Conservation (phyloP, 2,888 invertebrate species). For the Andrena haemorrhoa region DNA sequence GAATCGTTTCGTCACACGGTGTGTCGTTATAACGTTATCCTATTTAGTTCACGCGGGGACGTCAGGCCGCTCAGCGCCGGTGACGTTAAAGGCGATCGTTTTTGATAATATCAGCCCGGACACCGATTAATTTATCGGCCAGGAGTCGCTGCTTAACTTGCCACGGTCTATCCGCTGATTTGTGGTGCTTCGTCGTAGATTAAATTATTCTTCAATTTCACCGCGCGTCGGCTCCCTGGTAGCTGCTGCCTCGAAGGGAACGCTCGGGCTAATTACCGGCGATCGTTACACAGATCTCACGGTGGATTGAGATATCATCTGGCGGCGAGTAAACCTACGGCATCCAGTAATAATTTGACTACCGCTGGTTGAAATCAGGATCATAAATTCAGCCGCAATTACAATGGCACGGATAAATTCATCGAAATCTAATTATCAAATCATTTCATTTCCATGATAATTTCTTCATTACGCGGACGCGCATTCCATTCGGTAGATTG, state of each 20-base stretch:
- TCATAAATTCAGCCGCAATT: constrained; percentile 27
- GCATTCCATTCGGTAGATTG: not conserved
- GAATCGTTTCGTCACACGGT: constrained; percentile 5
- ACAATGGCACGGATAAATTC: constrained; percentile 8
- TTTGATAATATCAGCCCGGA: constrained; percentile 2
- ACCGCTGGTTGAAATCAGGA: constrained; percentile 34
- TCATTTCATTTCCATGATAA: constrained; percentile 46
- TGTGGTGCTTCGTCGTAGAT: not conserved
- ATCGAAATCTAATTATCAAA: constrained; percentile 43
- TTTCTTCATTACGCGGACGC: constrained; percentile 25
- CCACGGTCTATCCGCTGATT: not conserved
- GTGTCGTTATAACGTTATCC: constrained; percentile 16
- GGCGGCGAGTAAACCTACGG: not conserved
- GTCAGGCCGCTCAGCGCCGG: constrained; percentile 3
- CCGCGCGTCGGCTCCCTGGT: not conserved
- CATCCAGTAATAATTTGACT: constrained; percentile 15
- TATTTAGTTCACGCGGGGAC: constrained; percentile 39
- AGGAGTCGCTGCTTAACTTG: not conserved
- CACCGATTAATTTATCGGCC: constrained; percentile 14
- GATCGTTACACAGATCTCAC: not conserved
- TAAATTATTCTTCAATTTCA: not conserved
- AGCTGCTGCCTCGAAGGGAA: not conserved
- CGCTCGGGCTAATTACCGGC: not conserved
- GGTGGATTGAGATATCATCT: constrained; percentile 1
- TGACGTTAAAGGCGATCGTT: constrained; percentile 38